Percentiles rank a stretch among this genome's conserved stretches.
Conservation (phyloP, 2,888 invertebrate genomes). For the Chesias legatella region DNA sequence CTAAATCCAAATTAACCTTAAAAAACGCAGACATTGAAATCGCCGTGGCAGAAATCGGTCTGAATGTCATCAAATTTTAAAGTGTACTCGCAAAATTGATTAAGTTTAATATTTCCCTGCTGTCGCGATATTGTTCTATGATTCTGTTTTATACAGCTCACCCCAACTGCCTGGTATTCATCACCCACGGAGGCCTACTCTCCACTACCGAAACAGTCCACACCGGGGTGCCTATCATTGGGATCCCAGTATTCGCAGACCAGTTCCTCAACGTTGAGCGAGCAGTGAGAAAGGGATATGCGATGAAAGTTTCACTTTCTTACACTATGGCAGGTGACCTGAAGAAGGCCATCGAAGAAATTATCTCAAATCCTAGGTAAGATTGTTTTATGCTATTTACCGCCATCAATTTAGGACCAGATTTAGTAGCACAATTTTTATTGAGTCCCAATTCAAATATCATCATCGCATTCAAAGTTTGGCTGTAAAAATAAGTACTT, state of each 20-base stretch:
- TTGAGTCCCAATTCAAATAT: too few species aligned
- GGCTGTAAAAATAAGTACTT: too few species aligned
- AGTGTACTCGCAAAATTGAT: too few species aligned
- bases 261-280: constrained; percentile 50
- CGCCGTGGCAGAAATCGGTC: too few species aligned
- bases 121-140: too few species aligned
- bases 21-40: too few species aligned
- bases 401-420: too few species aligned
- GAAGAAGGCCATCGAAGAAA: constrained; percentile 37
- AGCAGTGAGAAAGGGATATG: constrained; percentile 47
- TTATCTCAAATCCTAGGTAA: constrained; percentile 40
- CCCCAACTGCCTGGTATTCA: constrained; percentile 55
- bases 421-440: too few species aligned
- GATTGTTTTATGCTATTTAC: constrained; percentile 13
- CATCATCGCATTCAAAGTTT: too few species aligned
- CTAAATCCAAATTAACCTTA: too few species aligned
- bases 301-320: constrained; percentile 36
- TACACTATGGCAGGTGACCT: constrained; percentile 36
- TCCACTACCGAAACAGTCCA: constrained; percentile 54
- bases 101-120: too few species aligned
- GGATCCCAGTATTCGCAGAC: constrained; percentile 57
- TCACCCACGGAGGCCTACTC: constrained; percentile 61
- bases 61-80: too few species aligned
- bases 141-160: constrained; percentile 49
- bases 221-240: constrained; percentile 54